Conservation (phyloP, 2,113 vertebrate genomes). For the Podarcis cretensis region DNA sequence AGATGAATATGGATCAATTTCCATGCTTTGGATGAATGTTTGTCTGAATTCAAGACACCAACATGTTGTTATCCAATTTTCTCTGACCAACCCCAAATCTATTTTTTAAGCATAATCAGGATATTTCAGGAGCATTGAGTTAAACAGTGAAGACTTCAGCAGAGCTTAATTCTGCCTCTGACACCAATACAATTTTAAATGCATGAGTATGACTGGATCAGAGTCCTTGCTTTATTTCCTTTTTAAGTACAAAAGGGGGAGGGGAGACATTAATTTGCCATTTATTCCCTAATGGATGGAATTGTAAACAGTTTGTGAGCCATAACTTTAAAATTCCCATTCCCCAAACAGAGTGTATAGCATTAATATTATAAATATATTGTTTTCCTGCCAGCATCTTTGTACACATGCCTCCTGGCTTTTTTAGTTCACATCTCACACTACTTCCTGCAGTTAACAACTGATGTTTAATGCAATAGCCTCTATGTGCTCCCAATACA, state of each 20-base stretch:
- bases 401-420: not conserved
- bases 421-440: not conserved
- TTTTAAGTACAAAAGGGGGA: not conserved
- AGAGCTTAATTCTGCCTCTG: not conserved
- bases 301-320: slow-evolving; percentile 27
- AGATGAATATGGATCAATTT: too few relatives aligned
- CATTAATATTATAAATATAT: not conserved
- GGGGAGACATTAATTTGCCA: not conserved
- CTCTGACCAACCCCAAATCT: not conserved
- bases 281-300: slow-evolving; percentile 15
- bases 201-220: not conserved
- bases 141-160: not conserved
- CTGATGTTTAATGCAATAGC: slow-evolving; percentile 21
- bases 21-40: too few relatives aligned
- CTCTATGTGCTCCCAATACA: not conserved
- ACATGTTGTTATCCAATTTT: not conserved
- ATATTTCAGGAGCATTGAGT: not conserved
- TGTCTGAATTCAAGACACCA: too few relatives aligned
- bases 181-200: not conserved
- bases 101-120: not conserved
- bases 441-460: slow-evolving; percentile 4
- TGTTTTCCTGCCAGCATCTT: not conserved
- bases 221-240: not conserved
- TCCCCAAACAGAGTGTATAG: slow-evolving; percentile 34
- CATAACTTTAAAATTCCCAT: slow-evolving; percentile 16